Evolutionary conservation across 2,888 invertebrate genomes (phyloP), one percentile per base, ranked within the genome.

Genomic region (Pyralis farinalis): DNA sequence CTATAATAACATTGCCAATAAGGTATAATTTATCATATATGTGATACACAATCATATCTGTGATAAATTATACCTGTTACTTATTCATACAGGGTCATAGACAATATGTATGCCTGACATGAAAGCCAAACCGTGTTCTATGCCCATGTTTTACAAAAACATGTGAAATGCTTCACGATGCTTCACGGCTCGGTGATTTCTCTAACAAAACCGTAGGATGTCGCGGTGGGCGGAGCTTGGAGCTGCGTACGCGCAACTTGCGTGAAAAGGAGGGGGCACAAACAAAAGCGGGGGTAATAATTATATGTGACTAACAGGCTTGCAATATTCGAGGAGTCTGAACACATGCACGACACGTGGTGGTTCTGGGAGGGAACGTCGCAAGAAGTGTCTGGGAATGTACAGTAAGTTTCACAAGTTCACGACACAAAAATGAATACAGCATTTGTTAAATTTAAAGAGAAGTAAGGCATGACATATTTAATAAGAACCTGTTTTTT

Each of bases 201-300:
- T 66, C 59, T 64, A 71, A 78, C 71, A 75, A 75, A 72, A 65
- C 63, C 63, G 77, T 71, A 77, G 71, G 74, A 78, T 69, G 76
- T 63, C 67, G n/a, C n/a, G 33, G 59, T 70, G 73, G 81, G 82
- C 71, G 82, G 73, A 58, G 79, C 60, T 46, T 45, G 40, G 31
- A 12, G 31, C 31, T 31, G 80, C 74, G 75, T 68, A 57, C 48
- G 65, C 77, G 72, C 16, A 16, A 4, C 70, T 62, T 47, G 36
- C 49, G 39, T 44, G 37, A 28, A 44, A 49, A 43, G 48, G 61
- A 57, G 58, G 60, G 63, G 63, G 63, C 48, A 44, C 38, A 41
- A 44, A 37, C 35, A 40, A 53, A 58, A 58, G 53, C 48, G 59
- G 56, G 55, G 56, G 47, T 27, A 51, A 44, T 54, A 46, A 51